These are phyloP conservation scores for Leucophenga montana DNA, from an alignment of 2,888 invertebrate genomes.

Conservation along the genomic window DNA sequence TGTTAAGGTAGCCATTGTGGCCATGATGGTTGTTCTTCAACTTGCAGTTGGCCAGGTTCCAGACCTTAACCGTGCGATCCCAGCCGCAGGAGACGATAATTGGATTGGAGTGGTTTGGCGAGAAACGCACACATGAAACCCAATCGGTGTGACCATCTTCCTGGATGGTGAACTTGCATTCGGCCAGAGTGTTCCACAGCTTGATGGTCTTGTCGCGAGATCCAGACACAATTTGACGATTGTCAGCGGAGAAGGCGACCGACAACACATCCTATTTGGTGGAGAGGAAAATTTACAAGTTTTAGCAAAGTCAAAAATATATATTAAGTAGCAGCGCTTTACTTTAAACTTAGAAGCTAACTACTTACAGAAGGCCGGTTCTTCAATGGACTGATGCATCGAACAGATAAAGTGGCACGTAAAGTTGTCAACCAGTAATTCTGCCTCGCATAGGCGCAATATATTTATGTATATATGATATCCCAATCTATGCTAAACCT, in stretches of 20 bases:
- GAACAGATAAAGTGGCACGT: conserved; percentile 53
- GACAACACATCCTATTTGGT: conserved; percentile 90
- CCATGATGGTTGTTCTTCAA: conserved; percentile 98
- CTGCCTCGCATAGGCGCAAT: conserved; percentile 74
- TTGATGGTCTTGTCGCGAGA: conserved; percentile 99
- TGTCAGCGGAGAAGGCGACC: conserved; percentile 99
- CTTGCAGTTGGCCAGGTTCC: conserved; percentile 98
- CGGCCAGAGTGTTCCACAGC: conserved; percentile 98
- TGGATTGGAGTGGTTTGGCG: conserved; percentile 97
- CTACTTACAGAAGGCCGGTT: conserved; percentile 9
- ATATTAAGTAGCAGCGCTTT: conserved; percentile 66
- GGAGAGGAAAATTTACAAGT: conserved; percentile 64
- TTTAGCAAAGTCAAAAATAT: conserved; percentile 43
- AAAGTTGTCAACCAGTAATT: conserved; percentile 71
- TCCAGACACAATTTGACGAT: conserved; percentile 98
- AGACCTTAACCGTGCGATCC: conserved; percentile 97
- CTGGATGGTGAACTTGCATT: conserved; percentile 99
- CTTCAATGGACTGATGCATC: conserved; percentile 35
- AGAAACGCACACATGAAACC: conserved; percentile 99
- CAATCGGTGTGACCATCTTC: conserved; percentile 96
- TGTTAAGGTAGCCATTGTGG: conserved; percentile 96
- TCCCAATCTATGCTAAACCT: conserved; percentile 39
- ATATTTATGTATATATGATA: conserved; percentile 43
- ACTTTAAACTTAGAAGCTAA: conserved; percentile 58
- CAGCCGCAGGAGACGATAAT: conserved; percentile 98